These are phyloP conservation scores for Seira musarum DNA, from an alignment of 2,888 invertebrate species.

Conservation along the genomic window DNA sequence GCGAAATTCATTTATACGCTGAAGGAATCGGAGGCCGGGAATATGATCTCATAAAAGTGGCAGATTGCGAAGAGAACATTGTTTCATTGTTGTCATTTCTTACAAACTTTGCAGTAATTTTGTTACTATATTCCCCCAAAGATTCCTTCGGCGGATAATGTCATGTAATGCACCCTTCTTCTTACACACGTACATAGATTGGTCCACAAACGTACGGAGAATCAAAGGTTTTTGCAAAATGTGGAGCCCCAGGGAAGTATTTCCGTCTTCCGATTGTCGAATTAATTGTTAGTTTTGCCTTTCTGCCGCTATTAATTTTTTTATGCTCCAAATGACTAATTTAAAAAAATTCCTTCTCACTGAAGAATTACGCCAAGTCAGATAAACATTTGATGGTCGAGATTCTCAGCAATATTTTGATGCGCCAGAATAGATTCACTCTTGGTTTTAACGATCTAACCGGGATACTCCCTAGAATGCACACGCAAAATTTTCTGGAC, in stretches of 20 bases:
- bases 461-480: slow-evolving; percentile 37
- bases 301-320: too few relatives aligned
- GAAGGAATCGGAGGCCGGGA: slow-evolving; percentile 21
- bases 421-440: slow-evolving; percentile 20
- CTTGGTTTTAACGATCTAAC: slow-evolving; percentile 42
- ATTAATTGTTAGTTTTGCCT: slow-evolving; percentile 11
- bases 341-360: not conserved
- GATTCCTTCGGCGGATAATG: too few relatives aligned
- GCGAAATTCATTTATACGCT: slow-evolving; percentile 41
- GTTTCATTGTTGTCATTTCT: slow-evolving; percentile 29
- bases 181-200: slow-evolving; percentile 14
- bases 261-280: slow-evolving; percentile 39
- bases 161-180: too few relatives aligned
- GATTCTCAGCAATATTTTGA: slow-evolving; percentile 19
- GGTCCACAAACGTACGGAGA: slow-evolving; percentile 33
- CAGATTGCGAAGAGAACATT: slow-evolving; percentile 31
- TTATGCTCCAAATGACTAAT: too few relatives aligned
- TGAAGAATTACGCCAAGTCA: slow-evolving; percentile 4
- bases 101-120: slow-evolving; percentile 26
- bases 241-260: slow-evolving; percentile 29
- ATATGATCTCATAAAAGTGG: slow-evolving; percentile 37
- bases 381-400: slow-evolving; percentile 25
- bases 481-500: slow-evolving; percentile 21
- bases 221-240: slow-evolving; percentile 27
- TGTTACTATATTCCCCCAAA: not conserved